Conservation (phyloP, 2,113 vertebrate species). For the Leptobrachium leishanense region DNA sequence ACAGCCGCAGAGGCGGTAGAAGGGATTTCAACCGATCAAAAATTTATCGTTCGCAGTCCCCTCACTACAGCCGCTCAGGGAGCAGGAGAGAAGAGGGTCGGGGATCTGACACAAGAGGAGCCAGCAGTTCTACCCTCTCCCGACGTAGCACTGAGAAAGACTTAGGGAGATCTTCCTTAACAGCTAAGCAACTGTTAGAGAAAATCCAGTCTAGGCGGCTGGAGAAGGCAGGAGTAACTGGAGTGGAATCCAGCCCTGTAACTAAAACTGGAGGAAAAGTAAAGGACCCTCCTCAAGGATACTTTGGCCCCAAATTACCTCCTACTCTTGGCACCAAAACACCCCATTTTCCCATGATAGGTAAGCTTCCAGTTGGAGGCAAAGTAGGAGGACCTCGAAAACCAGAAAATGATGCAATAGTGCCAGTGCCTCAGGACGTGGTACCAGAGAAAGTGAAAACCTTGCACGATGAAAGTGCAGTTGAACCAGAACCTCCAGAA, state of each 20-base stretch:
- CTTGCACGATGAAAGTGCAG: constrained; percentile 72
- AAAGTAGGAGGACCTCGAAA: constrained; percentile 72
- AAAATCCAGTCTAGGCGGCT: constrained; percentile 87
- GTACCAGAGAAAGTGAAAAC: constrained; percentile 61
- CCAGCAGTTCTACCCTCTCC: constrained; percentile 56
- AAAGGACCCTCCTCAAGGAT: constrained; percentile 95
- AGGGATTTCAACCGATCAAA: constrained; percentile 91
- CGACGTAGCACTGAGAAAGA: constrained; percentile 68
- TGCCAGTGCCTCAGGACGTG: constrained; percentile 69
- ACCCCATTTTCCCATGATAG: constrained; percentile 89
- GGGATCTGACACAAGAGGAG: constrained; percentile 68
- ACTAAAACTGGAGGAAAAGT: constrained; percentile 85
- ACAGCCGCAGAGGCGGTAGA: constrained; percentile 68
- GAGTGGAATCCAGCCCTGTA: constrained; percentile 67
- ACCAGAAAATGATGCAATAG: constrained; percentile 73
- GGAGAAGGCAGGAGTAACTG: constrained; percentile 65
- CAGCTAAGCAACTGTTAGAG: constrained; percentile 89
- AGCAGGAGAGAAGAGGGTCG: constrained; percentile 62
- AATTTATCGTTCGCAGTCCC: constrained; percentile 94
- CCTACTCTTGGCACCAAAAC: constrained; percentile 87
- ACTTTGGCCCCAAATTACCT: constrained; percentile 95
- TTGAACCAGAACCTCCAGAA: constrained; percentile 70
- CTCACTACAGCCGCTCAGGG: constrained; percentile 71
- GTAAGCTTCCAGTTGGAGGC: constrained; percentile 84
- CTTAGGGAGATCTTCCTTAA: constrained; percentile 83